Evolutionary conservation across 2,888 invertebrate species (phyloP).

Genomic region (Drosophila paramelanica): DNA sequence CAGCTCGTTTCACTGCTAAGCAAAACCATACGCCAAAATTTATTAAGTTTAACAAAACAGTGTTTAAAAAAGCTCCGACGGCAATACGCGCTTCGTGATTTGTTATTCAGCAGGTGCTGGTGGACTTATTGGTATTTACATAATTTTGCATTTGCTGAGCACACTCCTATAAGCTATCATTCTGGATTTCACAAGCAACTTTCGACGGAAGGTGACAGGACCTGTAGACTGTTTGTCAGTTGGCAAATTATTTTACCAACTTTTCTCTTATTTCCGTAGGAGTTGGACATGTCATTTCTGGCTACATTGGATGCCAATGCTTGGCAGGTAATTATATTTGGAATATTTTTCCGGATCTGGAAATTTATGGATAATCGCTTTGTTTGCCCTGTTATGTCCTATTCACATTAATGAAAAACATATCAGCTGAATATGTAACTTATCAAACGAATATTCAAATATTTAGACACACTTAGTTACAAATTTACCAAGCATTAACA

Average conservation of each 20-base stretch:
- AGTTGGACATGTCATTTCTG: constrained; percentile 86
- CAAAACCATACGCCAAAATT: constrained; percentile 39
- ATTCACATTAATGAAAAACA: neutral
- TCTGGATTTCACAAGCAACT: constrained; percentile 85
- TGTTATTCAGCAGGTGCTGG: constrained; percentile 12
- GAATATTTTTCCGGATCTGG: neutral
- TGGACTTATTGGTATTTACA: constrained; percentile 55
- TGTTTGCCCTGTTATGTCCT: neutral
- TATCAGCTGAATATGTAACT: no score
- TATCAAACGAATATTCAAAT: no score
- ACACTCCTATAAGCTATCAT: constrained; percentile 66
- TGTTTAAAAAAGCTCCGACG: constrained; percentile 61
- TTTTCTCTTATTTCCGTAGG: constrained; percentile 78
- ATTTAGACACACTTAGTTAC: no score
- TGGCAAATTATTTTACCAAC: constrained; percentile 63
- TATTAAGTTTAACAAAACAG: constrained; percentile 38
- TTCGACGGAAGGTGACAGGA: constrained; percentile 80
- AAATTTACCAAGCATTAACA: no score
- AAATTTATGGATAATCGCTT: neutral
- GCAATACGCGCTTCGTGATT: constrained; percentile 37
- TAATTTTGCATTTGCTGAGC: constrained; percentile 59
- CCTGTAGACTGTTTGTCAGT: constrained; percentile 30
- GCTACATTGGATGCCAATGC: constrained; percentile 86
- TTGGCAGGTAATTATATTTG: constrained; percentile 85
- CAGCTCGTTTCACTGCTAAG: constrained; percentile 31